Conservation (phyloP, 2,113 vertebrate species). For the Grammomys dolichurus region DNA sequence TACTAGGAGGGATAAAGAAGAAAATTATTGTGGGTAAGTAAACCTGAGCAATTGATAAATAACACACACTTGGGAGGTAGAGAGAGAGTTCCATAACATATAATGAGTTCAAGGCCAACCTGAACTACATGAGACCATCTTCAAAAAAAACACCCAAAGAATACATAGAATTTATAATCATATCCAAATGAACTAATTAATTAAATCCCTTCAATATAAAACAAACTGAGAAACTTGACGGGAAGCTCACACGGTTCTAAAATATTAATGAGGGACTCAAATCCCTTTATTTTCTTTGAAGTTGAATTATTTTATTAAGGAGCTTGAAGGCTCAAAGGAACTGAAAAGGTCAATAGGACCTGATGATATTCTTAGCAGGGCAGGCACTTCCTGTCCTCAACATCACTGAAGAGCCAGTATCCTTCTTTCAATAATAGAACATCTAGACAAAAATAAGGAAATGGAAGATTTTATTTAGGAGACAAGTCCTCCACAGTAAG, state of each 20-base stretch:
- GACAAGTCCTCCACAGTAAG: neutral
- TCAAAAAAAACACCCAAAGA: neutral
- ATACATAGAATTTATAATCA: neutral
- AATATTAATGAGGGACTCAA: neutral
- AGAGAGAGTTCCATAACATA: neutral
- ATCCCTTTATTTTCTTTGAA: neutral
- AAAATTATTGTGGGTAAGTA: neutral
- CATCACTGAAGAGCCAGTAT: neutral
- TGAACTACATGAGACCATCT: neutral
- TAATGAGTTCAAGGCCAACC: neutral
- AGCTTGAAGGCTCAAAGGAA: neutral
- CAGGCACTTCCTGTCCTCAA: neutral
- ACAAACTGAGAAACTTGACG: neutral
- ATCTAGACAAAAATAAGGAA: constrained; percentile 1
- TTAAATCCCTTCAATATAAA: neutral
- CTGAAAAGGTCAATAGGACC: neutral
- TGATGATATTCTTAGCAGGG: neutral
- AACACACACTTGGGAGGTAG: neutral
- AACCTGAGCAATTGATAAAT: neutral
- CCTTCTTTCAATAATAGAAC: constrained; percentile 1
- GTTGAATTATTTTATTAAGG: neutral
- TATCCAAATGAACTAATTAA: neutral
- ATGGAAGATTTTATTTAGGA: neutral
- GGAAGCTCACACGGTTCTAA: neutral
- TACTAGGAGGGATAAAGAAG: neutral